Base-by-base conservation (phyloP, 2,888 invertebrate genomes). In the Ichneumoninae sp. region DNA sequence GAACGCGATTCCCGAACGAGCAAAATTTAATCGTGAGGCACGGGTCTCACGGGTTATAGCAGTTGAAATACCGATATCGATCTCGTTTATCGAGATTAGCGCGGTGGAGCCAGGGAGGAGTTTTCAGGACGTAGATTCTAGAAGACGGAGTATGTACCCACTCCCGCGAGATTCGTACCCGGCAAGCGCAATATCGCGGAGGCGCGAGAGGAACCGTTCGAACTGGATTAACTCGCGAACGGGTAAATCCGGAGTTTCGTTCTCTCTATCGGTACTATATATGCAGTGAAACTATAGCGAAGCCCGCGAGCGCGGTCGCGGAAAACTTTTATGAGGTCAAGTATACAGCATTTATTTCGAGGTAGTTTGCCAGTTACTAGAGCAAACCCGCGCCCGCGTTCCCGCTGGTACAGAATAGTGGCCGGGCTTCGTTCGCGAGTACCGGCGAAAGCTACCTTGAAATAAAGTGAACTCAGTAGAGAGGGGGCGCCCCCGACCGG, bases 281-380 rank as follows among this genome's bases (percentile, higher is more conserved):
- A 33, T 68, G 19, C 13, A 57, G 13, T 10, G 44, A 26, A 66
- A 50, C 75, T 63, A 57, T 30, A 57, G 7, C 16, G 50, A 40
- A 66, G 69, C 54, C 33, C 70, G 75, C 47, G 52, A 75, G 66
- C 79, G 60, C n/a, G 73, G 74, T 74, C 76, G 63, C 73, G 81
- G 81, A 78, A 85, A 87, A 87, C 77, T 87, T 87, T 87, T 84
- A 86, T 83, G 86, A 86, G 87, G 87, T 87, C 87, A 86, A 86
- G 87, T 86, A 86, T 87, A 83, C 83, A 86, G 86, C 80, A 83
- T 87, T 86, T 83, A 87, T 86, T 86, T 83, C 81, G 66, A 66
- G 76, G 85, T 81, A 83, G 83, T 80, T 83, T 76, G 71, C 80
- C 71, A 75, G 79, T 63, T 70, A 70, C 54, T 44, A 22, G 69